Evolutionary conservation across 2,113 vertebrate genomes (phyloP).

Genomic region (Lophura nycthemera): DNA sequence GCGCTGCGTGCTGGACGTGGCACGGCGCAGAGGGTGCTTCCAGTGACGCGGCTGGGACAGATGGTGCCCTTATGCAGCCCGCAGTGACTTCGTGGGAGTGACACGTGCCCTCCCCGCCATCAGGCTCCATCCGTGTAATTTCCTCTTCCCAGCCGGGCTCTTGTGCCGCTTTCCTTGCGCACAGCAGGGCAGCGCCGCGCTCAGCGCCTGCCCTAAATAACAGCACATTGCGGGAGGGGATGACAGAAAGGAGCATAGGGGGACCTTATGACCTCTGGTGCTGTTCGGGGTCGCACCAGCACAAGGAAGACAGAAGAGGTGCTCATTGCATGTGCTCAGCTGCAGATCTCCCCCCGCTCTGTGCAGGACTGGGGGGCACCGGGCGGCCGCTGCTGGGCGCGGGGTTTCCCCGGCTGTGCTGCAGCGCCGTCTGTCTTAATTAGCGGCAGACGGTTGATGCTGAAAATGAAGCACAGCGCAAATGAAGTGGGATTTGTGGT

Average conservation of each 20-base stretch:
- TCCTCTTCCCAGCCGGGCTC: constrained; percentile 5
- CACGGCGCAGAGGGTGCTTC: not conserved
- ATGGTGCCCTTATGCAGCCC: constrained; percentile 20
- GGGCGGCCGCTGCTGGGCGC: not conserved
- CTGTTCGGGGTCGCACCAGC: not conserved
- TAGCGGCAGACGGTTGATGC: not conserved
- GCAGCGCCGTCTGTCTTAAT: not conserved
- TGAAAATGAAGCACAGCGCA: not conserved
- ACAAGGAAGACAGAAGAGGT: not conserved
- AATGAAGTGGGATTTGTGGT: not conserved
- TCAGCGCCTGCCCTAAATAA: not conserved
- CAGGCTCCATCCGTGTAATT: constrained; percentile 49
- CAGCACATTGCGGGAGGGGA: not conserved
- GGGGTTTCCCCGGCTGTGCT: not conserved
- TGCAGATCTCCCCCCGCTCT: not conserved
- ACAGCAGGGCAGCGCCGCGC: not conserved
- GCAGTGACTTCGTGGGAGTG: not conserved
- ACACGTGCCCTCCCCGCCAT: constrained; percentile 9
- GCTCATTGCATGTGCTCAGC: fast-evolving
- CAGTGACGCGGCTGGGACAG: constrained; percentile 44
- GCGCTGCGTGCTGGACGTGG: fast-evolving
- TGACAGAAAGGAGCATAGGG: not conserved
- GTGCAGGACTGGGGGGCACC: not conserved
- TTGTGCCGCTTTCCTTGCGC: not conserved
- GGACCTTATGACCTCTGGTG: not conserved